Percentiles rank a stretch among this genome's conserved stretches.
phyloP scores from a whole-genome alignment of 2,888 invertebrate species.

The Euphydryas editha region DNA sequence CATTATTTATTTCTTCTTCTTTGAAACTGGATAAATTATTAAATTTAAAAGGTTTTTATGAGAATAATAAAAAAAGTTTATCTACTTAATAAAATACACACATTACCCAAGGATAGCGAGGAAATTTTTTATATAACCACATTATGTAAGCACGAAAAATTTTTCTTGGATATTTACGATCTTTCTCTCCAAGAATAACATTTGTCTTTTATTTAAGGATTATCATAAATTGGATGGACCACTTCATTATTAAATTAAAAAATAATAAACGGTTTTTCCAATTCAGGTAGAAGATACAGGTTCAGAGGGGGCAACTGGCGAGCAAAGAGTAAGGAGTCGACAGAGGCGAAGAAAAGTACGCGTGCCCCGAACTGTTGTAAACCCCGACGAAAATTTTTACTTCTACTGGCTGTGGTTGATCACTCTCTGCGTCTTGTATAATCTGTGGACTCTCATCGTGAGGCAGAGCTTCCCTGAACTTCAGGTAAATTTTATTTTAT shows the following conservation, averaged over 20 bases:
- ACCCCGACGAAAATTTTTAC: slow-evolving; percentile 97
- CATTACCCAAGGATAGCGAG: neutral
- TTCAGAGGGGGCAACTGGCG: slow-evolving; percentile 86
- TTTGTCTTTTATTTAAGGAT: neutral
- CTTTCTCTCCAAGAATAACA: neutral
- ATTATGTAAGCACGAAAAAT: neutral
- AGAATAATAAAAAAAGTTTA: neutral
- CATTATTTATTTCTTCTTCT: neutral
- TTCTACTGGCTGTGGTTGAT: slow-evolving; percentile 97
- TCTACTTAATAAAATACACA: neutral
- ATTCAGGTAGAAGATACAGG: slow-evolving; percentile 86
- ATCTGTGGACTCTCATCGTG: slow-evolving; percentile 97
- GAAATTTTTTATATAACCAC: neutral
- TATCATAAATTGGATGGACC: neutral
- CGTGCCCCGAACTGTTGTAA: slow-evolving; percentile 92
- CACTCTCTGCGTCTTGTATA: slow-evolving; percentile 95
- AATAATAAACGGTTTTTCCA: slow-evolving; percentile 8
- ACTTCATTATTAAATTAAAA: neutral
- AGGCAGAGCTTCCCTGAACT: slow-evolving; percentile 97
- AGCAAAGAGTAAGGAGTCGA: slow-evolving; percentile 81
- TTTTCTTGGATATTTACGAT: neutral
- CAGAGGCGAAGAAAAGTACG: slow-evolving; percentile 87
- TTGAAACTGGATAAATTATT: neutral
- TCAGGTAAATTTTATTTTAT: slow-evolving; percentile 74
- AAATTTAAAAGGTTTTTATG: neutral